phyloP scores from a whole-genome alignment of 2,113 vertebrate genomes.

The Psilopsiagon aurifrons region DNA sequence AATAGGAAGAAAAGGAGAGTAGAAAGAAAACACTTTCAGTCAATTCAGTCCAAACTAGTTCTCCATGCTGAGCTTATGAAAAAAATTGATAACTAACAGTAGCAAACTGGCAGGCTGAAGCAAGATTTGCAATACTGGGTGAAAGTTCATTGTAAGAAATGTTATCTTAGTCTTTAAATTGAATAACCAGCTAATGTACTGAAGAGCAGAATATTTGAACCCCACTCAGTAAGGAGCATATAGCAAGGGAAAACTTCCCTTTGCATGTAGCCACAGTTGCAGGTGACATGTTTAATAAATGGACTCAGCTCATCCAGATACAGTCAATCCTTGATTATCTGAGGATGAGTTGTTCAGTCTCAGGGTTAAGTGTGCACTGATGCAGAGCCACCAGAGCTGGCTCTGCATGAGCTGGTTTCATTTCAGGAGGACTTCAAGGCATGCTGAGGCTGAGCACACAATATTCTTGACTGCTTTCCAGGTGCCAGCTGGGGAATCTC shows the following conservation, averaged over 20 bases:
- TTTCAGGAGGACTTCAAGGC: neutral
- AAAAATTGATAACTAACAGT: neutral
- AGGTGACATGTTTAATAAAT: neutral
- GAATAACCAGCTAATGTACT: neutral
- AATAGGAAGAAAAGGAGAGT: neutral
- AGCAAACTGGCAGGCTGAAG: neutral
- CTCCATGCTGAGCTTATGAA: neutral
- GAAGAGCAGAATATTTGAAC: neutral
- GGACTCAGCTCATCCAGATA: neutral
- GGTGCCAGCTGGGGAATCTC: neutral
- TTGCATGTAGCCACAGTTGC: neutral
- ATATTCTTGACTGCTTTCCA: neutral
- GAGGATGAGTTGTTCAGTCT: neutral
- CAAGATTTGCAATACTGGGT: neutral
- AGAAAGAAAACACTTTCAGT: neutral
- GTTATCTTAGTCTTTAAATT: neutral
- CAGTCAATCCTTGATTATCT: neutral
- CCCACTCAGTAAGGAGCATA: neutral
- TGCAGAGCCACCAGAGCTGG: fast-evolving
- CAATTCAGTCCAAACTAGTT: neutral
- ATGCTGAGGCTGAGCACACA: neutral
- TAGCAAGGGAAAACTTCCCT: neutral
- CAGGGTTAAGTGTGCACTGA: neutral
- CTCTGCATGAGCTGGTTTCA: neutral
- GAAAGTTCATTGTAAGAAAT: neutral